Percentiles rank a stretch among this genome's conserved stretches.
phyloP scores from a whole-genome alignment of 2,888 invertebrate species.

The Acleris laterana region DNA sequence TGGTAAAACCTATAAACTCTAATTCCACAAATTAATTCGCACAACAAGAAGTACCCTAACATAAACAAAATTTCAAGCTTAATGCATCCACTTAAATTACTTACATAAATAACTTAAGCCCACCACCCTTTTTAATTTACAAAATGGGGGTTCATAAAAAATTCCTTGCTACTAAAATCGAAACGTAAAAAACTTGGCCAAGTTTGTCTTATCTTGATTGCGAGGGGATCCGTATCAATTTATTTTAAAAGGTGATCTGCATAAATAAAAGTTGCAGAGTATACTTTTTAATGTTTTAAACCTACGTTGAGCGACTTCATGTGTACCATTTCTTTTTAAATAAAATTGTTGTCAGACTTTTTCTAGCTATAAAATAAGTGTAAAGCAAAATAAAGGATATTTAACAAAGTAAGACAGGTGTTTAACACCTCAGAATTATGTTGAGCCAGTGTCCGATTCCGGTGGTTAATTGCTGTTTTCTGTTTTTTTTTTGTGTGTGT shows the following conservation, averaged over 20 bases:
- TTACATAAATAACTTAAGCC: conserved; percentile 36
- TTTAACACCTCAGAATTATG: too few species aligned
- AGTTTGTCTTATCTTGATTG: background rate
- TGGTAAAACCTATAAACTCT: conserved; percentile 17
- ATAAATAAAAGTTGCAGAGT: background rate
- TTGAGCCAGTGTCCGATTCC: too few species aligned
- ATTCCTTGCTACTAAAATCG: conserved; percentile 34
- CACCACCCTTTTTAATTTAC: conserved; percentile 39
- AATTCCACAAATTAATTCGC: conserved; percentile 34
- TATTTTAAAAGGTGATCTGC: conserved; percentile 12
- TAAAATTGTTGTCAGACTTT: too few species aligned
- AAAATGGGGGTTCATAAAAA: conserved; percentile 37
- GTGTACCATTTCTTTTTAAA: too few species aligned
- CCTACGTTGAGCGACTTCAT: too few species aligned
- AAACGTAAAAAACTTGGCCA: conserved; percentile 35
- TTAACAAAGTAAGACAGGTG: too few species aligned
- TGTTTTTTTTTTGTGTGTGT: too few species aligned
- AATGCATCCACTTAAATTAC: conserved; percentile 36
- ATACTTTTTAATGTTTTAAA: background rate
- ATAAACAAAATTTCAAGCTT: conserved; percentile 37
- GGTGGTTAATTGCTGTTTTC: too few species aligned
- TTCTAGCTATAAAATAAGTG: too few species aligned
- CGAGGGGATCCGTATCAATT: conserved; percentile 36
- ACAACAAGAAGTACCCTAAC: conserved; percentile 31
- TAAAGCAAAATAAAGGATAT: too few species aligned